Conservation (phyloP, 2,797 vertebrate genomes). For the Trachurus trachurus region DNA sequence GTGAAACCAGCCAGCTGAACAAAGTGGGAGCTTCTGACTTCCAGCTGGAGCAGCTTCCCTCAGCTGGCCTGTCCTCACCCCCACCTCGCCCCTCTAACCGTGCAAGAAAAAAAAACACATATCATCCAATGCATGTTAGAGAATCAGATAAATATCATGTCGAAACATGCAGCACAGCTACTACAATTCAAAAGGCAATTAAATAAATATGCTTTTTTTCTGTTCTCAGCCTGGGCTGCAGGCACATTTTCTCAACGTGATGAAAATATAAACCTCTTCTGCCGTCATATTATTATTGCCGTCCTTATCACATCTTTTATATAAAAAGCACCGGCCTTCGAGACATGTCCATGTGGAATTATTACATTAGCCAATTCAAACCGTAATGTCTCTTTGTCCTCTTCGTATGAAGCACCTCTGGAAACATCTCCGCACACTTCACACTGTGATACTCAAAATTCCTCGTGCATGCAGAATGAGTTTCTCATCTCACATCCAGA, state of each 20-base stretch:
- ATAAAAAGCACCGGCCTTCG: neutral
- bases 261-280: neutral
- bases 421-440: neutral
- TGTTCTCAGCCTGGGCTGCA: neutral
- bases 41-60: conserved; percentile 23
- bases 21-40: conserved; percentile 27
- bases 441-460: neutral
- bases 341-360: too few species aligned
- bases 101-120: neutral
- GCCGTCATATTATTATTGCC: neutral
- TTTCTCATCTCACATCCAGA: conserved; percentile 22
- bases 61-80: conserved; percentile 23
- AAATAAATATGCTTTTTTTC: neutral
- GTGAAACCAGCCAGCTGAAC: conserved; percentile 8
- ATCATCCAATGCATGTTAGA: neutral
- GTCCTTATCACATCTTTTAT: neutral
- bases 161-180: neutral
- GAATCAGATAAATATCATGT: neutral
- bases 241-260: neutral
- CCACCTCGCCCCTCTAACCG: neutral
- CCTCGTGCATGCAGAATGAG: neutral
- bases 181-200: neutral
- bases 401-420: neutral
- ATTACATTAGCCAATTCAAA: neutral
- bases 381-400: too few species aligned